Base-by-base conservation (phyloP, 2,797 vertebrate genomes). In the Enteromius anoplus region DNA sequence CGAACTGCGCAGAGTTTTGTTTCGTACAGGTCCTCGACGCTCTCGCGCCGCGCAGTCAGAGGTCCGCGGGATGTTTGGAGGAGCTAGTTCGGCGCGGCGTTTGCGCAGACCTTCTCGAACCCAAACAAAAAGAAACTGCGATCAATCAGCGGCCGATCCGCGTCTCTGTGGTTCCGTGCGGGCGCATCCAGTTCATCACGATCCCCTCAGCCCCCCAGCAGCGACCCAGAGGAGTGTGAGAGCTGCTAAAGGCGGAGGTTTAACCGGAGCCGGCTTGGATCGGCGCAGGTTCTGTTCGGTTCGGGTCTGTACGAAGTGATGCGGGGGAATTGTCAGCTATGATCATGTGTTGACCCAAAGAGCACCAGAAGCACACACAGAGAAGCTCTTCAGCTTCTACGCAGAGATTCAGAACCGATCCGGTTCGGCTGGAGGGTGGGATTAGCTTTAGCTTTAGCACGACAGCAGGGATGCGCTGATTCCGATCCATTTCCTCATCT, bases 311-410 rank as follows among this genome's bases (percentile, higher is more conserved):
- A 86, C 91, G 87, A 95, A 94, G 93, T 94, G 94, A 95, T 93
- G 94, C 91, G 91, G 92, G 83, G 90, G 90, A 92, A 91, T 91
- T 92, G 91, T 87, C 91, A 91, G 91, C 91, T 91, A 92, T 91
- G 93, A 92, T 91, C 91, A 91, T 87, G 93, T 92, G 89, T 87
- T 92, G 93, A 94, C 89, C 65, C 91, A 89, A 90, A 84, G 37
- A 80, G 65, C 60, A 70, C 23, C 60, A 92, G 91, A 88, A 90
- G 90, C 92, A 91, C 92, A 93, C 91, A 94, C 94, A 89, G 93
- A 94, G 91, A 92, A 77, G 75, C 87, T 29, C 19, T 12, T 37
- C 17, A 19, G 51, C 37, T 1, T 45, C 26, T 2, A 26, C 4
- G 14, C 23, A 19, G 58, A 49, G 72, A 83, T 26, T 34, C 81